These are phyloP conservation scores for Paratilapia polleni DNA, from an alignment of 2,113 vertebrate genomes.

Conservation along the genomic window DNA sequence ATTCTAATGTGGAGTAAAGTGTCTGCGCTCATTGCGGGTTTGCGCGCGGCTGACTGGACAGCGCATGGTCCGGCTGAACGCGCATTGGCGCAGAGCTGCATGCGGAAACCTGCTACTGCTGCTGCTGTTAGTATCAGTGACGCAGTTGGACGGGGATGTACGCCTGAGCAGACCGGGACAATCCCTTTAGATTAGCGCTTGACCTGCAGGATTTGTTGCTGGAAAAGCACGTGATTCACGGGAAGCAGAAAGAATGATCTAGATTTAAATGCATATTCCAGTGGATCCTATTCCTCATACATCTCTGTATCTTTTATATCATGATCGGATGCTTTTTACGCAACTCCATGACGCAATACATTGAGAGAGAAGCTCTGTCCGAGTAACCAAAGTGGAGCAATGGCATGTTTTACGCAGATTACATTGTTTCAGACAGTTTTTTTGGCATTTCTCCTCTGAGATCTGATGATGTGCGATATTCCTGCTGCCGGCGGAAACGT, in stretches of 20 bases:
- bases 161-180: not conserved
- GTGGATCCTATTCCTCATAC: not conserved
- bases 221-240: constrained; percentile 42
- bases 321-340: not conserved
- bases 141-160: constrained; percentile 6
- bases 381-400: not conserved
- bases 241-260: not conserved
- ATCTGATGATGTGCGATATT: constrained; percentile 35
- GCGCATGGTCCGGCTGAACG: not conserved
- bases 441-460: not conserved
- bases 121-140: constrained; percentile 6
- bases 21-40: no score
- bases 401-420: constrained; percentile 25
- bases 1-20: not conserved
- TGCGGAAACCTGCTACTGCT: not conserved
- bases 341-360: not conserved
- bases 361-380: not conserved
- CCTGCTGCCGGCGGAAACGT: constrained; percentile 23
- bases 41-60: not conserved
- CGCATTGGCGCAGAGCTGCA: not conserved
- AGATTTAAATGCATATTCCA: not conserved
- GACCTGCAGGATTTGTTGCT: constrained; percentile 66
- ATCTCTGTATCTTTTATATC: not conserved
- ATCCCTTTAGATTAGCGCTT: constrained; percentile 69
- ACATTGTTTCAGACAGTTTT: rapidly evolving